Conservation (phyloP, 2,797 vertebrate species). For the Sebastiscus tertius region DNA sequence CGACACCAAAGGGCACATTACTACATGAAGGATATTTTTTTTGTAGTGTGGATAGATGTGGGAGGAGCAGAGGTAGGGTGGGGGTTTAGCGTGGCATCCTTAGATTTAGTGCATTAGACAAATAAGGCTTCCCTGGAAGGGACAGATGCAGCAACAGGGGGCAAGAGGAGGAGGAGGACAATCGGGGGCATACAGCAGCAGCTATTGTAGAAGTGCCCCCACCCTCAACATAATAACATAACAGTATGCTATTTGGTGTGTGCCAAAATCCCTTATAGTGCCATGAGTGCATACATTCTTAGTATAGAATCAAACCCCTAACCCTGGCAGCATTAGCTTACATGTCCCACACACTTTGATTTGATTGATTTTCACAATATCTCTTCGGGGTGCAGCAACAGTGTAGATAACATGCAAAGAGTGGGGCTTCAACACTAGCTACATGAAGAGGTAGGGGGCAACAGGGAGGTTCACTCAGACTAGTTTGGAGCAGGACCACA, state of each 20-base stretch:
- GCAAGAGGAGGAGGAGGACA: conserved; percentile 35
- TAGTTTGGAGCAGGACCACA: conserved; percentile 10
- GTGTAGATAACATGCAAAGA: conserved; percentile 25
- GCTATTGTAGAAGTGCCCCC: conserved; percentile 40
- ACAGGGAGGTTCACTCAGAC: not conserved
- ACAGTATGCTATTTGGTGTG: conserved; percentile 44
- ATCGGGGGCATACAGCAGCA: conserved; percentile 53
- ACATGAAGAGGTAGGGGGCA: conserved; percentile 9
- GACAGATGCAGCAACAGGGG: conserved; percentile 79
- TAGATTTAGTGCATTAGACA: conserved; percentile 80
- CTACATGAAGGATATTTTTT: not conserved
- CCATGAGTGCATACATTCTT: conserved; percentile 39
- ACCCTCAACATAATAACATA: conserved; percentile 16
- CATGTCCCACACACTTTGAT: conserved; percentile 9
- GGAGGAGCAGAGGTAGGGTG: conserved; percentile 47
- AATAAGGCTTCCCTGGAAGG: conserved; percentile 78
- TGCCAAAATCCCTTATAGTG: conserved; percentile 22
- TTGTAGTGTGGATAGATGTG: not conserved
- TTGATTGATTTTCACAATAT: conserved; percentile 50
- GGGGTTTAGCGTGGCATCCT: conserved; percentile 68
- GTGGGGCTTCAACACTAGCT: conserved; percentile 12
- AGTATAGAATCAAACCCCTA: conserved; percentile 20
- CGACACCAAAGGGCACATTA: conserved; percentile 7
- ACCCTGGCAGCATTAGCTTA: conserved; percentile 35
- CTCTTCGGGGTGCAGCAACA: conserved; percentile 17